These are phyloP conservation scores for Centropus bengalensis DNA, from an alignment of 2,113 vertebrate species.

Conservation along the genomic window DNA sequence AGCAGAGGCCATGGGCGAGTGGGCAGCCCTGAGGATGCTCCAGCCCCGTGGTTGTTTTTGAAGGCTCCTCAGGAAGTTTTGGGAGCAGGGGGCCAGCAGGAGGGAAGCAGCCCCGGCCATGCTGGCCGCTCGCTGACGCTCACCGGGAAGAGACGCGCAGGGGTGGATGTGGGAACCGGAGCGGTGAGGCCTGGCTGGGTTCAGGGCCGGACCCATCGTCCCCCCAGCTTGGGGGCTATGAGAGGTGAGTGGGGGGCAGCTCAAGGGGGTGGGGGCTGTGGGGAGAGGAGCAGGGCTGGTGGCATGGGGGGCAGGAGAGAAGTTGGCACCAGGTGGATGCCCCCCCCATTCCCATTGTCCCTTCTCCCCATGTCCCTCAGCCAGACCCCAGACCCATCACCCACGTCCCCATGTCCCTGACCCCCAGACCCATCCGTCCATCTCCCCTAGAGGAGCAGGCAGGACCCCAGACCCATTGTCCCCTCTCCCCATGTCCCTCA, in stretches of 20 bases:
- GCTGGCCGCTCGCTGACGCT: not conserved
- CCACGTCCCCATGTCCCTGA: too few relatives aligned
- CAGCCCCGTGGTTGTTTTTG: not conserved
- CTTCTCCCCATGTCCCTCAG: not conserved
- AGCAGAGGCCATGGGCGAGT: not conserved
- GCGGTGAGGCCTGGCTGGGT: not conserved
- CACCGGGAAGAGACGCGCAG: not conserved
- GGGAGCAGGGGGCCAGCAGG: not conserved
- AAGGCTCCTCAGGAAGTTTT: not conserved
- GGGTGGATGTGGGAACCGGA: not conserved
- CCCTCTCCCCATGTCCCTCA: too few relatives aligned
- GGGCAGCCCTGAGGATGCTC: not conserved
- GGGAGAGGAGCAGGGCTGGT: not conserved
- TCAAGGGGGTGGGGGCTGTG: accelerated
- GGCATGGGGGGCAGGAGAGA: not conserved
- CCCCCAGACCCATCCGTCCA: too few relatives aligned
- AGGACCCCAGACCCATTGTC: too few relatives aligned
- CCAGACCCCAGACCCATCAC: too few relatives aligned
- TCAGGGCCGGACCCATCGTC: not conserved
- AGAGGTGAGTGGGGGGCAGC: not conserved
- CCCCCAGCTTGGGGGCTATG: not conserved
- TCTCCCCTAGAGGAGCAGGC: too few relatives aligned
- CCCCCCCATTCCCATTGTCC: not conserved
- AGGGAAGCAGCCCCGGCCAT: not conserved
- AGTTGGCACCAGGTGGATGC: not conserved